Base-by-base conservation (phyloP, 2,888 invertebrate species). In the Lypha dubia region DNA sequence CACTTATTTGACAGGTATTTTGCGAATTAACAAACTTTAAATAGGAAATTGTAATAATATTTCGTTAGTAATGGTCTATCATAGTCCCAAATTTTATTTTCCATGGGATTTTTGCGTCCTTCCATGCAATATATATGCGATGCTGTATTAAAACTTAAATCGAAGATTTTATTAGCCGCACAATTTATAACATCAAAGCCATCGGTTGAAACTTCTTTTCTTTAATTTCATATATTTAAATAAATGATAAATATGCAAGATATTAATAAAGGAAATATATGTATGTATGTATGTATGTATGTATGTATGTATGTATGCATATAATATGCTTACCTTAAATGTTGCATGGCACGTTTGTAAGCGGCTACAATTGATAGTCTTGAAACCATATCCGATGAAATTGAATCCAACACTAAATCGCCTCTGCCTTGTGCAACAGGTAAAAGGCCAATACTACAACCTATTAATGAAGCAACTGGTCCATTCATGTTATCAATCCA, bases 401-500 rank as follows among this genome's bases (percentile, higher is more conserved):
- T 94, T 81, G 95, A 96, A 90, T 98, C 97, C 0, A 95, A 93
- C 3, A 93, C 92, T 0, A 94, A 90, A 1, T 94, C 91, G 0
- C 94, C 93, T 76, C 95, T 93, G 0, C 94, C 94, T 86, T 94
- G 94, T 86, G 95, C 89, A 5, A 95, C 95, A 11, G 96, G 94
- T 87, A 97, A 91, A 3, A 98, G 94, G 13, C 98, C 95, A 67
- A 90, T 96, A 0, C 96, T 96, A 70, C 94, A 93, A 0, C 95
- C 97, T 0, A 95, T 91, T 88, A 68, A 97, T 91, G 0, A n/a
- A n/a, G 95, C 98, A 51, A 95, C 95, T 0, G 98, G 97, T 0
- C 98, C 98, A 90, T 98, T 98, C 86, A 96, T 96, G 90, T 97
- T 98, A 88, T 98, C 98, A 13, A 97, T 93, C 98, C 98, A 99